phyloP scores from a whole-genome alignment of 2,797 vertebrate species.

The Periparus ater region DNA sequence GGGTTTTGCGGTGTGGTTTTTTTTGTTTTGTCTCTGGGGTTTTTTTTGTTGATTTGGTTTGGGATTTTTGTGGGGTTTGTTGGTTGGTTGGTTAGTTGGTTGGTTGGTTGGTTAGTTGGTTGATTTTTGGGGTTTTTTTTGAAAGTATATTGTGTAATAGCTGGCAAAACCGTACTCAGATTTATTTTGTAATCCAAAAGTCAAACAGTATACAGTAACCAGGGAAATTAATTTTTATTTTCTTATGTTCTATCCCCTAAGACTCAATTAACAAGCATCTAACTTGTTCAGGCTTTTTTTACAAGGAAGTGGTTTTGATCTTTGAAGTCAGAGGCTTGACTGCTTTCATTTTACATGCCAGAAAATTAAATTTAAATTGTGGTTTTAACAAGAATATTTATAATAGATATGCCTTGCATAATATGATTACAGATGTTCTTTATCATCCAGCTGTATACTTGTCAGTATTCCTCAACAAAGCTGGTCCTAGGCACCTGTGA shows the following conservation, averaged over 20 bases:
- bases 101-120: too few relatives aligned
- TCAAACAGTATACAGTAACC: not conserved
- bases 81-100: not conserved
- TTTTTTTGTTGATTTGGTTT: not conserved
- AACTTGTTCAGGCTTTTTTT: not conserved
- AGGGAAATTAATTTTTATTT: not conserved
- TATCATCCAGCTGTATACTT: not conserved
- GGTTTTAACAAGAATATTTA: not conserved
- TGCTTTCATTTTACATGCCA: not conserved
- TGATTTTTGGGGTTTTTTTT: not conserved
- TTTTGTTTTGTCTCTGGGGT: not conserved
- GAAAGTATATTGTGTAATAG: not conserved
- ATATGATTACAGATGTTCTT: not conserved
- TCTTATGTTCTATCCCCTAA: not conserved
- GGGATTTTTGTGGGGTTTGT: too few relatives aligned
- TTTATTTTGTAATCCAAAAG: not conserved
- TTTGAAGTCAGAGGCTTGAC: not conserved
- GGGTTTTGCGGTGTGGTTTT: not conserved
- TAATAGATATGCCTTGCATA: not conserved
- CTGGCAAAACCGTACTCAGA: not conserved
- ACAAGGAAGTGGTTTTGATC: not conserved
- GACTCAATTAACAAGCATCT: not conserved
- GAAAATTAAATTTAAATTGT: not conserved
- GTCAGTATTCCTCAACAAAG: not conserved
- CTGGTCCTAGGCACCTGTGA: not conserved